Percentiles rank a stretch among this genome's conserved stretches.
phyloP scores from a whole-genome alignment of 1,140 invertebrate species.

The Cecropterus lyciades region DNA sequence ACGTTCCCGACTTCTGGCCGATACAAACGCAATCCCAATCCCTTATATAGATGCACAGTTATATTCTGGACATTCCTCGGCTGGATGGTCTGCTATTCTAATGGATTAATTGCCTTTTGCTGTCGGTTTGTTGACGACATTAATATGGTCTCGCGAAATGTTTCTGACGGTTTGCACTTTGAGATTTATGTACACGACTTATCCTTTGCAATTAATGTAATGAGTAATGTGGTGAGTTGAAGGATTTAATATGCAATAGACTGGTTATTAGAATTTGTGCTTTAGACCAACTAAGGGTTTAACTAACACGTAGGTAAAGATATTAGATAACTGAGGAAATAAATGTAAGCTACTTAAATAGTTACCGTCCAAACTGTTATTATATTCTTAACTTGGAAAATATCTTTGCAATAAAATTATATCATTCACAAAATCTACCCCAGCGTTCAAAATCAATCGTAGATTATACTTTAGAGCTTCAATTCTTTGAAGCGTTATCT shows the following conservation, averaged over 20 bases:
- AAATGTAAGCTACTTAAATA: too few species aligned
- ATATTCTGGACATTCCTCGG: constrained; percentile 49
- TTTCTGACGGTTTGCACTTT: constrained; percentile 23
- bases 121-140: constrained; percentile 41
- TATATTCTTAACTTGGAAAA: too few species aligned
- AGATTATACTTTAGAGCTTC: too few species aligned
- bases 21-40: constrained; percentile 48
- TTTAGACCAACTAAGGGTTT: too few species aligned
- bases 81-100: constrained; percentile 40
- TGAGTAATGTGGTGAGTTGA: constrained; percentile 7
- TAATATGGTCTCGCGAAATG: constrained; percentile 33
- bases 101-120: constrained; percentile 49
- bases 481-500: too few species aligned
- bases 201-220: constrained; percentile 12
- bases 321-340: too few species aligned
- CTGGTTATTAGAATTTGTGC: too few species aligned
- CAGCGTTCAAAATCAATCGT: too few species aligned
- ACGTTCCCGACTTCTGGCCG: constrained; percentile 32
- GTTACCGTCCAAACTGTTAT: too few species aligned
- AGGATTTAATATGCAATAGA: background rate
- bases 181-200: constrained; percentile 27
- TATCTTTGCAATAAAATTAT: too few species aligned
- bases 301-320: too few species aligned
- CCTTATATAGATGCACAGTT: constrained; percentile 71
- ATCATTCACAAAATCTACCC: too few species aligned